Conservation (phyloP, 2,797 vertebrate species). For the Microcaecilia unicolor region DNA sequence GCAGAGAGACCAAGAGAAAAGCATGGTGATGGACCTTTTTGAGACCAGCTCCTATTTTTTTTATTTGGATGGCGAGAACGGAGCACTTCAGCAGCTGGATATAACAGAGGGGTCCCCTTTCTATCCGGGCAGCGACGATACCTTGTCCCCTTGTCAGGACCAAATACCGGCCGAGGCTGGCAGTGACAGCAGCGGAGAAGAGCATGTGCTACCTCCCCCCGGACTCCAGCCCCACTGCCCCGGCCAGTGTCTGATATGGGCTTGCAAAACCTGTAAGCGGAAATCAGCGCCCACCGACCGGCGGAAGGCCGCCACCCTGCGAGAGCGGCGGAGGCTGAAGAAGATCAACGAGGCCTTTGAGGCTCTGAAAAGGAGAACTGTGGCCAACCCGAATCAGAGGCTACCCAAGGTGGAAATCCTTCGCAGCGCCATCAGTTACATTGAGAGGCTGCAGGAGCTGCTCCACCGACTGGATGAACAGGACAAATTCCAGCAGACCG, state of each 20-base stretch:
- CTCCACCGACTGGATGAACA: slow-evolving; percentile 84
- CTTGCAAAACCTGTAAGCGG: slow-evolving; percentile 93
- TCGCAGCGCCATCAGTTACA: slow-evolving; percentile 94
- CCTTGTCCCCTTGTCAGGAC: slow-evolving; percentile 77
- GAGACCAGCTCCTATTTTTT: slow-evolving; percentile 96
- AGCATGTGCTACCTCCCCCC: slow-evolving; percentile 84
- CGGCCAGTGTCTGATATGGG: slow-evolving; percentile 93
- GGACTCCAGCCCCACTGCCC: slow-evolving; percentile 85
- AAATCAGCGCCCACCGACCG: slow-evolving; percentile 88
- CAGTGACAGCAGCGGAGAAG: slow-evolving; percentile 89
- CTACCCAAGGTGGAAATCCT: slow-evolving; percentile 97
- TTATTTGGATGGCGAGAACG: slow-evolving; percentile 86
- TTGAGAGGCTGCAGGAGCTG: slow-evolving; percentile 86
- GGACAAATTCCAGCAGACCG: slow-evolving; percentile 64
- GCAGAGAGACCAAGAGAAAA: slow-evolving; percentile 55
- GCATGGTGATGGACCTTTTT: slow-evolving; percentile 99
- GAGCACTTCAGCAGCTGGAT: slow-evolving; percentile 80
- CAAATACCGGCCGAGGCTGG: slow-evolving; percentile 69
- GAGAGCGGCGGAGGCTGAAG: slow-evolving; percentile 86
- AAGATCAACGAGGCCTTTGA: slow-evolving; percentile 99
- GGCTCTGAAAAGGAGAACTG: slow-evolving; percentile 84
- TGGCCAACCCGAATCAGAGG: slow-evolving; percentile 90
- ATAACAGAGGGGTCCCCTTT: slow-evolving; percentile 81
- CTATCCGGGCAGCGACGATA: slow-evolving; percentile 76
- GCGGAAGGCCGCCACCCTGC: slow-evolving; percentile 87